These are phyloP conservation scores for Xenopus laevis DNA, from an alignment of 2,113 vertebrate species.

Conservation along the genomic window DNA sequence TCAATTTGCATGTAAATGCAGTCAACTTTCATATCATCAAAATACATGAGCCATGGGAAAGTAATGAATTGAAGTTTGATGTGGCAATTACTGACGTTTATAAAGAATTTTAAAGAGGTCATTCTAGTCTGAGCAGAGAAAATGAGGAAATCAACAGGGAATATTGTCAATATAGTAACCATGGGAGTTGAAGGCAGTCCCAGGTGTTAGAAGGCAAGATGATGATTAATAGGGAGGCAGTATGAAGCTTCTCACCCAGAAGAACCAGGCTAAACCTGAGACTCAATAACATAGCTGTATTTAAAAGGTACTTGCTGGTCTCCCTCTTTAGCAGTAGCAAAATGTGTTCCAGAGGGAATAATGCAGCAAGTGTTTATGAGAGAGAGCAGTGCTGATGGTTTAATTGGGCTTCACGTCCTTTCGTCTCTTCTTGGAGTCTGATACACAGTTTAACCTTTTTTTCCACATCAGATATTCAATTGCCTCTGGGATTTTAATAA, in stretches of 20 bases:
- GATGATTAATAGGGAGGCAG: constrained; percentile 73
- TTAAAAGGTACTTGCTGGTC: constrained; percentile 67
- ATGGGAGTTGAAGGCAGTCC: constrained; percentile 72
- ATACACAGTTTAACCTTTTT: constrained; percentile 77
- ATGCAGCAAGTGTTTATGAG: constrained; percentile 64
- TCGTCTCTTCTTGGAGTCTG: constrained; percentile 66
- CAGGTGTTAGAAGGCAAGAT: constrained; percentile 70
- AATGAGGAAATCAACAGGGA: constrained; percentile 84
- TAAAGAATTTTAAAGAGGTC: constrained; percentile 92
- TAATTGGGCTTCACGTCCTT: constrained; percentile 77
- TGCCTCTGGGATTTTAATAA: constrained; percentile 63
- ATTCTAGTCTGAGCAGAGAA: constrained; percentile 75
- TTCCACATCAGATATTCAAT: constrained; percentile 54
- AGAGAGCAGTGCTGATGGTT: constrained; percentile 61
- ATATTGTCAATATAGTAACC: constrained; percentile 80
- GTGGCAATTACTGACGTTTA: constrained; percentile 90
- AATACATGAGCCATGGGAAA: constrained; percentile 92
- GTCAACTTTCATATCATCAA: constrained; percentile 99
- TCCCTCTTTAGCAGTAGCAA: constrained; percentile 65
- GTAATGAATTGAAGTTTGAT: constrained; percentile 92
- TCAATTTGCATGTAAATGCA: constrained; percentile 99
- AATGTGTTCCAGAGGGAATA: constrained; percentile 66
- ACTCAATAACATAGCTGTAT: constrained; percentile 59
- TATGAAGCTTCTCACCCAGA: constrained; percentile 66
- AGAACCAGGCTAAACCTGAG: constrained; percentile 64